Evolutionary conservation across 1,140 invertebrate species (phyloP).

Genomic region (Berghia stephanieae): DNA sequence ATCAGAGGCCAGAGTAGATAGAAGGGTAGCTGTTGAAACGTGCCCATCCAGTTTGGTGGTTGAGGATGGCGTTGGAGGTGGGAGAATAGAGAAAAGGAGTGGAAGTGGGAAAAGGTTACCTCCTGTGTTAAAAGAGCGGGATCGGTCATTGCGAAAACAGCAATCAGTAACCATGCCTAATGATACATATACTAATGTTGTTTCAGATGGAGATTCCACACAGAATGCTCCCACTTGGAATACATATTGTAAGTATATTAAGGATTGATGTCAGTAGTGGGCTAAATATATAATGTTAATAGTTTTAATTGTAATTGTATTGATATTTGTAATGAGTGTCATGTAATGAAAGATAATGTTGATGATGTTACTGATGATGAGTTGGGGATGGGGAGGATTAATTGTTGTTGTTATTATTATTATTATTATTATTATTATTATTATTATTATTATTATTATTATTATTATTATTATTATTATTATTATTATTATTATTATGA

Average conservation of each 20-base stretch:
- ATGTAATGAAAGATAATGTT: background rate
- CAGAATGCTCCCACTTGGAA: constrained; percentile 31
- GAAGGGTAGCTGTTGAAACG: no score
- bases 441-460: no score
- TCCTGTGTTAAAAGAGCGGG: constrained; percentile 19
- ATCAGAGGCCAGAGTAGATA: no score
- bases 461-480: no score
- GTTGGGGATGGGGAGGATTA: background rate
- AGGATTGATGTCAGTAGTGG: background rate
- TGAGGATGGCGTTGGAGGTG: background rate
- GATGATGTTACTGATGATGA: background rate
- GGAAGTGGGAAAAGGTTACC: background rate
- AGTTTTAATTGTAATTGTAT: background rate
- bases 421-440: constrained; percentile 10
- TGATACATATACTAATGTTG: constrained; percentile 18
- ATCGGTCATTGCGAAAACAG: no score
- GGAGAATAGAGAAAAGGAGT: background rate
- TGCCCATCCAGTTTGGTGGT: no score
- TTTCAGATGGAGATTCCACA: constrained; percentile 26
- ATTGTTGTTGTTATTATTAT: background rate
- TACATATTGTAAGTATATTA: constrained; percentile 24
- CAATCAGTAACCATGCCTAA: background rate
- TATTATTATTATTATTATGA: no score
- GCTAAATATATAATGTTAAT: background rate
- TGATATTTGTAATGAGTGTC: background rate